phyloP scores from a whole-genome alignment of 2,797 vertebrate species.

The Macroramphosus scolopax region DNA sequence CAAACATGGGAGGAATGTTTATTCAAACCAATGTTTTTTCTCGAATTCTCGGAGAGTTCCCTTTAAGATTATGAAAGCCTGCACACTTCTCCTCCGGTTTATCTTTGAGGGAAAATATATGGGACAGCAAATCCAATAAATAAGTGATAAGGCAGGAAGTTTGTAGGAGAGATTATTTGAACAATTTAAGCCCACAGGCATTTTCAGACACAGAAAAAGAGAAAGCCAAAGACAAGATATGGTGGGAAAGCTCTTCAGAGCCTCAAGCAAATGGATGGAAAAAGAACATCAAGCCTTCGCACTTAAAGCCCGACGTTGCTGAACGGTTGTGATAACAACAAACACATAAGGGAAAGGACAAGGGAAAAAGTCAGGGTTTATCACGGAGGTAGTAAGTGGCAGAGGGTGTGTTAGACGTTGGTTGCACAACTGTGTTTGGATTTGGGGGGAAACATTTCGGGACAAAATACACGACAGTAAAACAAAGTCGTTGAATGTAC shows the following conservation, averaged over 20 bases:
- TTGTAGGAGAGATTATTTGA: slow-evolving; percentile 67
- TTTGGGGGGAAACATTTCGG: slow-evolving; percentile 13
- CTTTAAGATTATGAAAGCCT: slow-evolving; percentile 58
- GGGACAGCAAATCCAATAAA: slow-evolving; percentile 75
- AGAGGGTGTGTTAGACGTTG: slow-evolving; percentile 36
- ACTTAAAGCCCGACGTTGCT: slow-evolving; percentile 52
- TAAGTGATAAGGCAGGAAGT: slow-evolving; percentile 75
- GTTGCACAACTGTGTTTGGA: slow-evolving; percentile 11
- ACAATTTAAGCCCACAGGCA: slow-evolving; percentile 72
- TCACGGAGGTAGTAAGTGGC: slow-evolving; percentile 27
- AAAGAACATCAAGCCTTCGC: slow-evolving; percentile 60
- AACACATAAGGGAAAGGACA: slow-evolving; percentile 46
- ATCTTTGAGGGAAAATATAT: slow-evolving; percentile 70
- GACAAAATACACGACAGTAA: neutral
- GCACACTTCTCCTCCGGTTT: slow-evolving; percentile 66
- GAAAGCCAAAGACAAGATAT: slow-evolving; percentile 58
- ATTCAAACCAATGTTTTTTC: slow-evolving; percentile 58
- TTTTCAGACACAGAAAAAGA: slow-evolving; percentile 53
- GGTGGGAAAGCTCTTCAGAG: slow-evolving; percentile 46
- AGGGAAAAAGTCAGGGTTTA: slow-evolving; percentile 41
- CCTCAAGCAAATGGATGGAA: slow-evolving; percentile 66
- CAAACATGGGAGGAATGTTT: slow-evolving; percentile 51
- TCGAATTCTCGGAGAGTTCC: slow-evolving; percentile 39
- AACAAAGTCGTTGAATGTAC: slow-evolving; percentile 1
- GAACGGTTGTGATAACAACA: slow-evolving; percentile 64